These are phyloP conservation scores for Bradypodion ventrale DNA, from an alignment of 2,797 vertebrate genomes.

Conservation along the genomic window DNA sequence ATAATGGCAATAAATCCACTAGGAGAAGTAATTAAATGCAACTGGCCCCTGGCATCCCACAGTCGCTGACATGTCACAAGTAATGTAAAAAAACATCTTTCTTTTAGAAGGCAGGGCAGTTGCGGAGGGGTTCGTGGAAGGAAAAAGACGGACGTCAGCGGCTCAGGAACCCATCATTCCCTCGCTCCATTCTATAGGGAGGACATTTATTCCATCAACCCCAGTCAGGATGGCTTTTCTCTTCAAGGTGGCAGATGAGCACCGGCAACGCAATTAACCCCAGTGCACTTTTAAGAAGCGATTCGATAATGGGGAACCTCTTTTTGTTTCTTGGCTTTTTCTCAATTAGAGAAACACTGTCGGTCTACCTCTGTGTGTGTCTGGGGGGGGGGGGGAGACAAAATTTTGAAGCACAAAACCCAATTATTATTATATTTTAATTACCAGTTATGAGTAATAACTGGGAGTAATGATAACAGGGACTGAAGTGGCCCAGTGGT, in stretches of 20 bases:
- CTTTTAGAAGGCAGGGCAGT: constrained; percentile 26
- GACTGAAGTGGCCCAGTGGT: too few relatives aligned
- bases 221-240: constrained; percentile 45
- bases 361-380: too few relatives aligned
- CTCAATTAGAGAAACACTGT: not conserved
- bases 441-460: too few relatives aligned
- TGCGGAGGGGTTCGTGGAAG: too few relatives aligned
- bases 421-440: too few relatives aligned
- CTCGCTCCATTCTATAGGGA: constrained; percentile 20
- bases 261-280: constrained; percentile 50
- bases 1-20: constrained; percentile 65
- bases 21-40: constrained; percentile 61
- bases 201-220: constrained; percentile 52
- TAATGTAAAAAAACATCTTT: constrained; percentile 60
- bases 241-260: constrained; percentile 35
- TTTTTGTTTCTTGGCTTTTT: not conserved
- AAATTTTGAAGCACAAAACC: too few relatives aligned
- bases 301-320: constrained; percentile 32
- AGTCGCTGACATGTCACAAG: constrained; percentile 39
- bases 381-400: too few relatives aligned
- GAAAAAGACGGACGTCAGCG: constrained; percentile 40
- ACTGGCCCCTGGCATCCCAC: constrained; percentile 43
- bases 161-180: not conserved
- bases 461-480: too few relatives aligned
- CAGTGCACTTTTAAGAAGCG: not conserved